Conservation (phyloP, 2,888 invertebrate genomes). For the Drosophila multiciliata region DNA sequence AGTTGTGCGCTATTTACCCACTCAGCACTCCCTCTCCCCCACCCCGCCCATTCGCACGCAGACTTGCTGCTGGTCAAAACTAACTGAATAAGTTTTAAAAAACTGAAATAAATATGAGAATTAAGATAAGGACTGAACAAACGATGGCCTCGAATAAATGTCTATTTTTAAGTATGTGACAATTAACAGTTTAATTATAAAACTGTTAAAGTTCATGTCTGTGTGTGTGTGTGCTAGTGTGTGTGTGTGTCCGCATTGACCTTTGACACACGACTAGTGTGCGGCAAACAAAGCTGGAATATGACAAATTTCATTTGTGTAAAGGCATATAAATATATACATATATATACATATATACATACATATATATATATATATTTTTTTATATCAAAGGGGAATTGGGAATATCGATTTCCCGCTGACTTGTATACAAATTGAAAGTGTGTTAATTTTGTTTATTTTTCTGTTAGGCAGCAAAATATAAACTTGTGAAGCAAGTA, state of each 20-base stretch:
- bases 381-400: background rate
- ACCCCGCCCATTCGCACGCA: background rate
- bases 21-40: background rate
- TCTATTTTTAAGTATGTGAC: background rate
- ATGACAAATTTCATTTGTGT: background rate
- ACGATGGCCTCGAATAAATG: background rate
- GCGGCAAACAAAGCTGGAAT: background rate
- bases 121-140: background rate
- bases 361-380: background rate
- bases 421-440: background rate
- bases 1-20: background rate
- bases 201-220: background rate
- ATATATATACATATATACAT: background rate
- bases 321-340: background rate
- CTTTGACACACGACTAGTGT: background rate
- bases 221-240: background rate
- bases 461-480: background rate
- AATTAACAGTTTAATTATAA: constrained; percentile 2
- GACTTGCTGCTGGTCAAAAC: background rate
- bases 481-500: background rate
- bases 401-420: background rate
- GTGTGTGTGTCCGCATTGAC: background rate
- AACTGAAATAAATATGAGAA: constrained; percentile 14
- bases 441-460: background rate
- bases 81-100: constrained; percentile 14